These are phyloP conservation scores for Andrena dorsata DNA, from an alignment of 2,888 invertebrate genomes.

Conservation along the genomic window DNA sequence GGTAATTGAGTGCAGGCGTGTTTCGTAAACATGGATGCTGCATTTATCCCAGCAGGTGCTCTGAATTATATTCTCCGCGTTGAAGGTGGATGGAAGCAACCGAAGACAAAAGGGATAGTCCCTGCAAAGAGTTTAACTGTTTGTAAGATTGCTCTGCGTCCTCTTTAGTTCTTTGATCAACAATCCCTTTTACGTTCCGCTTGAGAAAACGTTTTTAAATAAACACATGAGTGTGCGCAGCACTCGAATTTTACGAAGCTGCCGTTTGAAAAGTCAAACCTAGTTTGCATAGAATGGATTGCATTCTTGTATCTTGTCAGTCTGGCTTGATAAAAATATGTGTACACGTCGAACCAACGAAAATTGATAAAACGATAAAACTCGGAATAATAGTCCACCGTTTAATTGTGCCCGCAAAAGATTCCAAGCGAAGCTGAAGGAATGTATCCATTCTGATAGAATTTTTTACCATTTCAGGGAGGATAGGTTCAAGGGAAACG, in stretches of 20 bases:
- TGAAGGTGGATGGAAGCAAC: background rate
- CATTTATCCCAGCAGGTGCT: background rate
- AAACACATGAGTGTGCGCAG: constrained; percentile 2
- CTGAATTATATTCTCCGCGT: constrained; percentile 9
- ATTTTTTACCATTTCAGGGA: background rate
- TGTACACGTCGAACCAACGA: background rate
- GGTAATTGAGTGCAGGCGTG: too few relatives aligned
- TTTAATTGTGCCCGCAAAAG: background rate
- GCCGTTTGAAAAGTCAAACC: background rate
- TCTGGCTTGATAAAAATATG: background rate
- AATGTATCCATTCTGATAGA: background rate
- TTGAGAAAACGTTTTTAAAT: background rate
- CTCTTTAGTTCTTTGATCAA: constrained; percentile 1
- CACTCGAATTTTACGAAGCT: background rate
- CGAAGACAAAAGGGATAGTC: too few relatives aligned
- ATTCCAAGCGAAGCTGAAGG: background rate
- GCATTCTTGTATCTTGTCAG: background rate
- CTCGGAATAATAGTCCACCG: too few relatives aligned
- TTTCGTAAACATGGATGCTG: too few relatives aligned
- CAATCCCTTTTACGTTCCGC: background rate
- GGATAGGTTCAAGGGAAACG: background rate
- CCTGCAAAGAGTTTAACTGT: constrained; percentile 8
- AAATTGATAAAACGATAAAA: too few relatives aligned
- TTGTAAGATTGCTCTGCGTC: background rate
- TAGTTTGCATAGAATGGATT: constrained; percentile 2